These are phyloP conservation scores for Drosophila subobscura DNA, from an alignment of 1,140 invertebrate species.

Conservation along the genomic window DNA sequence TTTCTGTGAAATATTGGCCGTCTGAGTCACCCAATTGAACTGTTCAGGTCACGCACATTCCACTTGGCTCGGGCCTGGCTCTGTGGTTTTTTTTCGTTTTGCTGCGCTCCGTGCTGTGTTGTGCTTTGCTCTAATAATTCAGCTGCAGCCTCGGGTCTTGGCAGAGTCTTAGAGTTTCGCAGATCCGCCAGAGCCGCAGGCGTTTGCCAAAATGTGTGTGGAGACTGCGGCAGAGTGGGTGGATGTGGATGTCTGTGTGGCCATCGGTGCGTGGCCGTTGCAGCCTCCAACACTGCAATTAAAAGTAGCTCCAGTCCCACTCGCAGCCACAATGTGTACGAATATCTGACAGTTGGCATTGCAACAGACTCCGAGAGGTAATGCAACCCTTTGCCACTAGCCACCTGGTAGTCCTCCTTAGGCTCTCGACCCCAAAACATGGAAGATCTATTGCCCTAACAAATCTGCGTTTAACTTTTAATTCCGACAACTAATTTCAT, in stretches of 20 bases:
- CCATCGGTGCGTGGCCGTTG: slow-evolving; percentile 62
- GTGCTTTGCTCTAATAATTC: slow-evolving; percentile 36
- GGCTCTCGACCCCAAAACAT: background rate
- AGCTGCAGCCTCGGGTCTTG: slow-evolving; percentile 25
- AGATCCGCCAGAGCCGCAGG: slow-evolving; percentile 30
- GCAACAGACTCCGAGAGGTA: slow-evolving; percentile 5
- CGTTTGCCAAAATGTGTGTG: slow-evolving; percentile 36
- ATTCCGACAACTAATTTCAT: slow-evolving; percentile 41
- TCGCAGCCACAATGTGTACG: slow-evolving; percentile 16
- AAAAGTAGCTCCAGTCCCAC: slow-evolving; percentile 35
- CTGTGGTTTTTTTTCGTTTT: slow-evolving; percentile 7
- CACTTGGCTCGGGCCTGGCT: background rate
- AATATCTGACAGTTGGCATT: slow-evolving; percentile 27
- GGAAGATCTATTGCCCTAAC: slow-evolving; percentile 9
- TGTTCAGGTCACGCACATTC: slow-evolving; percentile 47
- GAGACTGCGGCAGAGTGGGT: slow-evolving; percentile 10
- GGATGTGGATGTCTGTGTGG: slow-evolving; percentile 25
- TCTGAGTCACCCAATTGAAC: slow-evolving; percentile 16
- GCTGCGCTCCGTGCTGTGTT: background rate
- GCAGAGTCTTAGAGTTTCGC: slow-evolving; percentile 4
- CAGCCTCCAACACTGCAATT: slow-evolving; percentile 64
- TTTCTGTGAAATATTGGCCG: slow-evolving; percentile 19
- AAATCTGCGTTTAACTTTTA: slow-evolving; percentile 19
- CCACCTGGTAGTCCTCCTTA: too few relatives aligned
- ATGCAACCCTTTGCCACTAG: too few relatives aligned